Conservation (phyloP, 2,113 vertebrate species). For the Damaliscus lunatus region DNA sequence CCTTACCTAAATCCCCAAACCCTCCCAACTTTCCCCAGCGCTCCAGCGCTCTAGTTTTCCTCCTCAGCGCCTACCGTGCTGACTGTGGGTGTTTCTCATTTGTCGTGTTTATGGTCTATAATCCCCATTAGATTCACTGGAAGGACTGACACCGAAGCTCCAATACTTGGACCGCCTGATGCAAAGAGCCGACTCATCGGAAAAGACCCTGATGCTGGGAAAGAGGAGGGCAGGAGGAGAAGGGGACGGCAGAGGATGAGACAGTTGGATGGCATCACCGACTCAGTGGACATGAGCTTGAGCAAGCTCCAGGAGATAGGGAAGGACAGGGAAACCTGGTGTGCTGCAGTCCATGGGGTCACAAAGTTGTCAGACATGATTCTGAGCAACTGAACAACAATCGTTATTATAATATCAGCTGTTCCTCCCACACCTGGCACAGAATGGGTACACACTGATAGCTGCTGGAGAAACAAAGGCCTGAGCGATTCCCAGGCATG, state of each 20-base stretch:
- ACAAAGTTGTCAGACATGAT: not conserved
- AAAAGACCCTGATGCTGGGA: not conserved
- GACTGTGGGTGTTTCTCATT: accelerated
- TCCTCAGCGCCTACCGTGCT: not conserved
- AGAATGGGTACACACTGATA: accelerated
- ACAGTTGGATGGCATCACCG: not conserved
- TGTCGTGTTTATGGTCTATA: not conserved
- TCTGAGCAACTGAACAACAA: not conserved
- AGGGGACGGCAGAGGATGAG: not conserved
- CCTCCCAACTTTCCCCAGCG: not conserved
- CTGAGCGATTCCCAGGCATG: accelerated
- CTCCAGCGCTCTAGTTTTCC: accelerated
- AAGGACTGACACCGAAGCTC: not conserved
- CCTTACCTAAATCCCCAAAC: not conserved
- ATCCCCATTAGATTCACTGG: not conserved
- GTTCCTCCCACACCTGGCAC: not conserved
- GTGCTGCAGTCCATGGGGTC: not conserved
- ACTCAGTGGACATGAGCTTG: not conserved
- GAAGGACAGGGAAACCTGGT: not conserved
- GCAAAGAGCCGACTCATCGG: not conserved
- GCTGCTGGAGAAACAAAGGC: not conserved
- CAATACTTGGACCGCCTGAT: not conserved
- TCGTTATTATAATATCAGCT: not conserved
- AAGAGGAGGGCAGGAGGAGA: not conserved
- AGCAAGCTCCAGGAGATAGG: not conserved